Evolutionary conservation across 2,113 vertebrate genomes (phyloP).

Genomic region (Tiliqua scincoides): DNA sequence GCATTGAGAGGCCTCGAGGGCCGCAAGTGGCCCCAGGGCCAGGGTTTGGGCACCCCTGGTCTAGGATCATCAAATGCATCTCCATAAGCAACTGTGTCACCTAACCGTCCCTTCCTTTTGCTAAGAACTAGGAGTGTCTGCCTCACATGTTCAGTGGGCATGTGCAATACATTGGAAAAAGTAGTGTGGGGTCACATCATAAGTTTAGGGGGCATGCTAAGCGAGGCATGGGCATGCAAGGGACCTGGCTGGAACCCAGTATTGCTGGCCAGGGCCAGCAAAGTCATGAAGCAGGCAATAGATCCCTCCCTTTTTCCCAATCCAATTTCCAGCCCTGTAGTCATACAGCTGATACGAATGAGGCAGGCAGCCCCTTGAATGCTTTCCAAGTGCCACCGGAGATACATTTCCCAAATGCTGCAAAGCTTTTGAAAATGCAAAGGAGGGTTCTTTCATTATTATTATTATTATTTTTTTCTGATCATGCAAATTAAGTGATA

Average conservation of each 20-base stretch:
- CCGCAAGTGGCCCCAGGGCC: too few relatives aligned
- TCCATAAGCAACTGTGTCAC: too few relatives aligned
- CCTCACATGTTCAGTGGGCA: not conserved
- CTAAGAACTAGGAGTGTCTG: too few relatives aligned
- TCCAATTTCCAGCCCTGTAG: not conserved
- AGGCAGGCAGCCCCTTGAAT: not conserved
- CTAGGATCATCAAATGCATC: too few relatives aligned
- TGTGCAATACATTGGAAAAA: not conserved
- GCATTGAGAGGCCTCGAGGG: too few relatives aligned
- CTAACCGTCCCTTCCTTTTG: too few relatives aligned
- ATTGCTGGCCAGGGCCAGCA: not conserved
- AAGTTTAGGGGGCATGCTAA: not conserved
- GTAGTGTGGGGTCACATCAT: not conserved
- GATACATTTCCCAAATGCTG: not conserved
- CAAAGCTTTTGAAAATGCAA: not conserved
- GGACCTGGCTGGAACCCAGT: not conserved
- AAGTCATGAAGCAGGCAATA: not conserved
- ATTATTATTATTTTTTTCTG: not conserved
- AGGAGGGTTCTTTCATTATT: not conserved
- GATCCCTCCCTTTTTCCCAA: too few relatives aligned
- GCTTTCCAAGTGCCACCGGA: not conserved
- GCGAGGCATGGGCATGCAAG: not conserved
- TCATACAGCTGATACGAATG: not conserved
- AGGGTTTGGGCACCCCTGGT: too few relatives aligned
- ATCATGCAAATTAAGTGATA: conserved; percentile 2